Evolutionary conservation across 2,113 vertebrate genomes (phyloP), one percentile per base, ranked within the genome.

Genomic region (Mormyrus iriodes): DNA sequence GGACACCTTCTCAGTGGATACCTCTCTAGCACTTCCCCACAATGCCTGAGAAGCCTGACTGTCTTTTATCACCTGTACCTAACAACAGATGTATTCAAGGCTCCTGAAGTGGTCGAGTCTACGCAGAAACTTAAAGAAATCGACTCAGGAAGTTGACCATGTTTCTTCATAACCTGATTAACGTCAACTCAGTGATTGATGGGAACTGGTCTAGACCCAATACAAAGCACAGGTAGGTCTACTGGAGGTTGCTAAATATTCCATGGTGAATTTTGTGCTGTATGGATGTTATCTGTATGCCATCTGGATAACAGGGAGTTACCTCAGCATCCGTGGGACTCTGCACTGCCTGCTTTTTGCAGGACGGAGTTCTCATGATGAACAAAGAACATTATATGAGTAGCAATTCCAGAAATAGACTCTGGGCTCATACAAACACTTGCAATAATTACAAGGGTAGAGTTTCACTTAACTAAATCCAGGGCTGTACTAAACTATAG

Each of bases 391-490:
- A 86, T 83, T 82, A 87, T 27, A 65, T 39, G 49, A 89, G 88
- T 82, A 89, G 55, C 86, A 89, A 87, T 87, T 51, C 53, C 88
- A 89, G 51, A 89, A 91, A 90, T 91, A 91, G 87, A 85, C 83
- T 65, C 39, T 79, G 31, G 31, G 13, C 55, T 49, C 83, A 84
- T 65, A 27, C 46, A 85, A 86, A 53, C 10, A 61, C 44, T 44
- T 65, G 65, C 58, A 90, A 88, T 90, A 90, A 90, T 88, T 85
- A 91, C 88, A 61, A 90, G 90, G 65, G 85, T 49, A 88, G 39
- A 39, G n/a, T 35, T 55, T 88, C 61, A 13, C 51, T 83, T 83
- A 82, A 88, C 61, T 89, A 90, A 86, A 88, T 55, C 83, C 90
- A 86, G 52, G 46, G 86, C 55, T 65, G 19, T 53, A 35, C 24